phyloP scores from a whole-genome alignment of 2,797 vertebrate genomes.

The Scyliorhinus canicula region DNA sequence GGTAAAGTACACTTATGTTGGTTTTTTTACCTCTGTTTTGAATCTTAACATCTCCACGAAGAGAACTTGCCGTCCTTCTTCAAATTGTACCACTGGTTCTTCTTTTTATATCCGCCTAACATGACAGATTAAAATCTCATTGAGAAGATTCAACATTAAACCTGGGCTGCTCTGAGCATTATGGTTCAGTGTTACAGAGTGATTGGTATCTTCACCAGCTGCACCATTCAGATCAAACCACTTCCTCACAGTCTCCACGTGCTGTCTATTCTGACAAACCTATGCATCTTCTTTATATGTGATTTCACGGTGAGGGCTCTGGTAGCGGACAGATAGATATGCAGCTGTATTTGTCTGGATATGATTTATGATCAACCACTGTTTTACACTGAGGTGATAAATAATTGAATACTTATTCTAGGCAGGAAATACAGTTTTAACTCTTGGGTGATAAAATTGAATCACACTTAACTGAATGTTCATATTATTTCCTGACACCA shows the following conservation, averaged over 20 bases:
- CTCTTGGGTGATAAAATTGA: slow-evolving; percentile 1
- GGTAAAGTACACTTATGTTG: too few species aligned
- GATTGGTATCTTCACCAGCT: not conserved
- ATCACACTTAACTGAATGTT: not conserved
- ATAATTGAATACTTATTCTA: slow-evolving; percentile 14
- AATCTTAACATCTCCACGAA: too few species aligned
- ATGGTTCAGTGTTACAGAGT: too few species aligned
- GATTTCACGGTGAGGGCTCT: not conserved
- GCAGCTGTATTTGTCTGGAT: not conserved
- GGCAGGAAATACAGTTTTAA: not conserved
- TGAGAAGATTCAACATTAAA: not conserved
- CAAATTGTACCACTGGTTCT: not conserved
- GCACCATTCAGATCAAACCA: not conserved
- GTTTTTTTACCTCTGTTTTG: too few species aligned
- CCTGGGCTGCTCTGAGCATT: not conserved
- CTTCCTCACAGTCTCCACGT: not conserved
- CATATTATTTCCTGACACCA: not conserved
- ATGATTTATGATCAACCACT: slow-evolving; percentile 24
- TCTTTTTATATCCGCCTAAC: not conserved
- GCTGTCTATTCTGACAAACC: not conserved
- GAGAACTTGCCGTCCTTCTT: not conserved
- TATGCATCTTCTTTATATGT: not conserved
- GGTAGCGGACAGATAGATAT: not conserved
- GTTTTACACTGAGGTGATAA: not conserved
- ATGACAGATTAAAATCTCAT: not conserved